Evolutionary conservation across 2,113 vertebrate genomes (phyloP).

Genomic region (Collichthys lucidus): DNA sequence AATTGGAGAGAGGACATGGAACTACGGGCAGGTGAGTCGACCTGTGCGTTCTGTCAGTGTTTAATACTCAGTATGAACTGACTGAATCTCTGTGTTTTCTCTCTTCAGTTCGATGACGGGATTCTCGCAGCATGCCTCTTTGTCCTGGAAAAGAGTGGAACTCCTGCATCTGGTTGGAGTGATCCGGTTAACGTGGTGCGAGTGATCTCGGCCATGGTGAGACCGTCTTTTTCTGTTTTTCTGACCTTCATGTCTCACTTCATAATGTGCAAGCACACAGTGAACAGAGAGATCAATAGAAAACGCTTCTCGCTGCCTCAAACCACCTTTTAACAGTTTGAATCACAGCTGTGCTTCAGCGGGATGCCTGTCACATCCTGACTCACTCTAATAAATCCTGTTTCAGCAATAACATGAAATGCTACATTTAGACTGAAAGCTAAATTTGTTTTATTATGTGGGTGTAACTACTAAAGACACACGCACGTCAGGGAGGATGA

Average conservation of each 20-base stretch:
- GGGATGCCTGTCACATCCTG: not conserved
- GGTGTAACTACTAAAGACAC: too few species aligned
- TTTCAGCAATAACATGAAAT: not conserved
- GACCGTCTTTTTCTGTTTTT: not conserved
- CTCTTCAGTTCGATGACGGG: slow-evolving; percentile 86
- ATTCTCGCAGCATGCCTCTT: slow-evolving; percentile 88
- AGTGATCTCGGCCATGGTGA: slow-evolving; percentile 91
- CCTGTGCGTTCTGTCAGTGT: not conserved
- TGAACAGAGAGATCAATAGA: not conserved
- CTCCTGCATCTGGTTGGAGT: slow-evolving; percentile 83
- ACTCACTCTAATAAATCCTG: not conserved
- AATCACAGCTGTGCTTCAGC: not conserved
- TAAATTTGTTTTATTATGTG: too few species aligned
- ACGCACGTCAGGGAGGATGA: too few species aligned
- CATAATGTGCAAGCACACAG: not conserved
- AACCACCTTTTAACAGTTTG: not conserved
- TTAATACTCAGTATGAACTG: not conserved
- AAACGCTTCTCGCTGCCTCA: not conserved
- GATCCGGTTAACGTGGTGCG: slow-evolving; percentile 89
- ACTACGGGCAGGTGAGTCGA: slow-evolving; percentile 89
- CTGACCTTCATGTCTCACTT: not conserved
- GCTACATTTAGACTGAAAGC: not conserved
- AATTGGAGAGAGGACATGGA: slow-evolving; percentile 91
- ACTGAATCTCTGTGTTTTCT: not conserved
- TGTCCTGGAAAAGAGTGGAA: slow-evolving; percentile 87